phyloP scores from a whole-genome alignment of 2,888 invertebrate species.

The Copidosoma aretas region DNA sequence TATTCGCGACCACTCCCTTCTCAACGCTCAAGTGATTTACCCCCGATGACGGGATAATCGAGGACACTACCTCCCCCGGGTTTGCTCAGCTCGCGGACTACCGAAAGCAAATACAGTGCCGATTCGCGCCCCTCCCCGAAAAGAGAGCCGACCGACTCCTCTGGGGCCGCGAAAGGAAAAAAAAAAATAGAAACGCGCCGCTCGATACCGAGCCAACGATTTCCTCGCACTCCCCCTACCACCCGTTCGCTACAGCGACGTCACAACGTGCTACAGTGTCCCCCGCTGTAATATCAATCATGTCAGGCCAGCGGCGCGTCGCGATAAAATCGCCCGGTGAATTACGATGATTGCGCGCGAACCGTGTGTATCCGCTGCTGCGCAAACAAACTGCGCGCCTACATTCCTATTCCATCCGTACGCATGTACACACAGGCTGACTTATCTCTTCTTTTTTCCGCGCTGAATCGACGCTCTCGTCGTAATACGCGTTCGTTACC shows the following conservation, averaged over 20 bases:
- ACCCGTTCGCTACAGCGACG: not conserved
- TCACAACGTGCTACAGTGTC: too few species aligned
- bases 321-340: conserved; percentile 24
- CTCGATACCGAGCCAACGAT: conserved; percentile 30
- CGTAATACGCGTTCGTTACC: not conserved
- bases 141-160: too few species aligned
- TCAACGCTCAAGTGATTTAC: too few species aligned
- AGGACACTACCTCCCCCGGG: conserved; percentile 22
- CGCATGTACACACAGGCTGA: too few species aligned
- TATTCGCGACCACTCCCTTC: too few species aligned
- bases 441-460: not conserved
- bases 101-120: conserved; percentile 43
- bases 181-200: not conserved
- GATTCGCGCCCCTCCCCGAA: conserved; percentile 27
- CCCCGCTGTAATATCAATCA: conserved; percentile 32
- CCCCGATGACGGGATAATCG: conserved; percentile 11
- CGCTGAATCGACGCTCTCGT: too few species aligned
- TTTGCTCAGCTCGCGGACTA: not conserved
- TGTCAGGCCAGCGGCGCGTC: conserved; percentile 10
- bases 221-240: conserved; percentile 20
- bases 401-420: not conserved
- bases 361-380: not conserved
- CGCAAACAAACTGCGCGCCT: not conserved
- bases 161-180: not conserved
- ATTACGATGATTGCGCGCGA: conserved; percentile 15